These are phyloP conservation scores for Halictus quadricinctus DNA, from an alignment of 2,888 invertebrate species.

Conservation along the genomic window DNA sequence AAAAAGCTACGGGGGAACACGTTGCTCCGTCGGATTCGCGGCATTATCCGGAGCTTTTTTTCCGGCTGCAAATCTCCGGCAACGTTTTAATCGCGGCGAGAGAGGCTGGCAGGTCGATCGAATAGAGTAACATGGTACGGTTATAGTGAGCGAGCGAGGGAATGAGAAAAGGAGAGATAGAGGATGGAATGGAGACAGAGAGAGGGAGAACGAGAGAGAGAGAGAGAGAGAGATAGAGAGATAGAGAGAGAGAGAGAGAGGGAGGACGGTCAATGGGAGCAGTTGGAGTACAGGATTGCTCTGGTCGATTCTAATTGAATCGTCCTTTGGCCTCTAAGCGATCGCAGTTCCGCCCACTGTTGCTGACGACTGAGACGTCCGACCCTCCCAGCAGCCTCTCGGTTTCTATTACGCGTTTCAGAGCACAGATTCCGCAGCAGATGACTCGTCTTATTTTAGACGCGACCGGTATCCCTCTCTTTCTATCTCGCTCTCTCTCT, in stretches of 20 bases:
- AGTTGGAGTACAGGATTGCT: constrained; percentile 78
- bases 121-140: constrained; percentile 68
- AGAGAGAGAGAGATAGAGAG: constrained; percentile 35
- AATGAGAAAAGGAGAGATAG: neutral
- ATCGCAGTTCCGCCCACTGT: constrained; percentile 73
- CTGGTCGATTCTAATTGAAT: constrained; percentile 81
- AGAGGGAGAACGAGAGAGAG: neutral
- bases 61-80: constrained; percentile 35
- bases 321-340: constrained; percentile 80
- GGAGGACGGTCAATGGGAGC: constrained; percentile 71
- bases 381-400: constrained; percentile 55
- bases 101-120: constrained; percentile 73
- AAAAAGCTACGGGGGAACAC: neutral
- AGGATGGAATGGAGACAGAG: constrained; percentile 35
- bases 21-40: constrained; percentile 20
- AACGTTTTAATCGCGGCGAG: constrained; percentile 73
- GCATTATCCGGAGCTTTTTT: constrained; percentile 43
- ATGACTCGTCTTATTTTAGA: constrained; percentile 65
- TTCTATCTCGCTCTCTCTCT: neutral
- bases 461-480: constrained; percentile 26
- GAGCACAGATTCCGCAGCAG: constrained; percentile 49
- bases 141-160: constrained; percentile 13
- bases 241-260: neutral
- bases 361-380: constrained; percentile 64
- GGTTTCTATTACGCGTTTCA: constrained; percentile 64